Evolutionary conservation across 2,888 invertebrate genomes (phyloP).

Genomic region (Pachymerium ferrugineum): DNA sequence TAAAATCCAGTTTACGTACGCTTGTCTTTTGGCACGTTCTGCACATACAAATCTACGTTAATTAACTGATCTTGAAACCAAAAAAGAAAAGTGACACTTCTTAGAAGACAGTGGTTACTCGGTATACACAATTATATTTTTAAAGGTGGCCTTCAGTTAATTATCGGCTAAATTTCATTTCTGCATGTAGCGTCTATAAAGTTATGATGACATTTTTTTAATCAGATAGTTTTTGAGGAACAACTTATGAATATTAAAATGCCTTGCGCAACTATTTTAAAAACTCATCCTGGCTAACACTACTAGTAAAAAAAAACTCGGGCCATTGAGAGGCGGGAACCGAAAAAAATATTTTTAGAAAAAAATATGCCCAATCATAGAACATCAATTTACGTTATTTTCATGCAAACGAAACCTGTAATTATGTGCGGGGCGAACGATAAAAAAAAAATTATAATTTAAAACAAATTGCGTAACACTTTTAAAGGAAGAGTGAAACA

Average conservation of each 20-base stretch:
- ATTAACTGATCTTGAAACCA: background rate
- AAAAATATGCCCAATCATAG: background rate
- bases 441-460: background rate
- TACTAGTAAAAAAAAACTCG: background rate
- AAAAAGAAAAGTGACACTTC: background rate
- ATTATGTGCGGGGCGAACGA: background rate
- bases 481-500: background rate
- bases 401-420: background rate
- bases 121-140: constrained; percentile 7
- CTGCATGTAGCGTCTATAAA: too few relatives aligned
- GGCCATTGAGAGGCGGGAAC: too few relatives aligned
- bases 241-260: background rate
- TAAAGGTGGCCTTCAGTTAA: too few relatives aligned
- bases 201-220: background rate
- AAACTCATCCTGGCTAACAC: background rate
- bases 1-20: background rate
- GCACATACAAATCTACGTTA: background rate
- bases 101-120: background rate
- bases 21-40: background rate
- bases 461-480: background rate
- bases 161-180: too few relatives aligned
- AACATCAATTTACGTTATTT: constrained; percentile 2
- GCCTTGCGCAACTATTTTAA: background rate
- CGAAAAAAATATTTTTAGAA: too few relatives aligned
- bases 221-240: background rate